A percentile compares a stretch with the other conserved stretches of the same genome.
These are phyloP conservation scores for Tribolium freemani DNA, from an alignment of 2,888 invertebrate species.

Conservation along the genomic window DNA sequence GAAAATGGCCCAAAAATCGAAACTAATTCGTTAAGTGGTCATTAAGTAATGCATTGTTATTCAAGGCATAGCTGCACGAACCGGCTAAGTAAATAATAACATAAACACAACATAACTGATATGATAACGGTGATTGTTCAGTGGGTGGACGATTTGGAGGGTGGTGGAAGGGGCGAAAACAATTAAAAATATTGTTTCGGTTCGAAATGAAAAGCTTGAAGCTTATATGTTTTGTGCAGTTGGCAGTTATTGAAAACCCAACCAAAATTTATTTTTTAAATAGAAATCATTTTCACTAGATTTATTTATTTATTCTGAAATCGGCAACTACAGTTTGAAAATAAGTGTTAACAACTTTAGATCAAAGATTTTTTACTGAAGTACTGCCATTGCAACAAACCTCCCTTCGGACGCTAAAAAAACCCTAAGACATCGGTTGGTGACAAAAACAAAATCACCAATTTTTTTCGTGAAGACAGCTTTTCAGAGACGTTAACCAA, in stretches of 20 bases:
- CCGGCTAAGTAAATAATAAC: slow-evolving; percentile 24
- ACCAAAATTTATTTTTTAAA: no score
- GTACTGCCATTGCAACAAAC: no score
- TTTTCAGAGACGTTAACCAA: neutral
- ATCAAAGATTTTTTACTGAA: no score
- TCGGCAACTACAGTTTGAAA: no score
- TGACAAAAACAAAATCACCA: neutral
- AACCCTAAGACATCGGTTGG: neutral
- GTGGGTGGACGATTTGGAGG: neutral
- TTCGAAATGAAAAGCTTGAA: no score
- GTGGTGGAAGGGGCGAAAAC: neutral
- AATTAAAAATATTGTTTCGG: neutral
- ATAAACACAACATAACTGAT: slow-evolving; percentile 20
- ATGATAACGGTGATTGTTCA: neutral
- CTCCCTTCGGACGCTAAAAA: no score
- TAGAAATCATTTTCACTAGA: no score
- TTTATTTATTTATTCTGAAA: no score
- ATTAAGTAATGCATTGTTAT: slow-evolving; percentile 23
- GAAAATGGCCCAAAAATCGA: neutral
- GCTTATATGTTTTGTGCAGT: no score
- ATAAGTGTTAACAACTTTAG: no score
- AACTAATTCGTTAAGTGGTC: slow-evolving; percentile 16
- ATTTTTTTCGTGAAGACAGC: neutral
- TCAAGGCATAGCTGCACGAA: slow-evolving; percentile 1
- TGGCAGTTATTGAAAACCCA: no score